These are phyloP conservation scores for Chelonia mydas DNA, from an alignment of 2,797 vertebrate species.

Conservation along the genomic window DNA sequence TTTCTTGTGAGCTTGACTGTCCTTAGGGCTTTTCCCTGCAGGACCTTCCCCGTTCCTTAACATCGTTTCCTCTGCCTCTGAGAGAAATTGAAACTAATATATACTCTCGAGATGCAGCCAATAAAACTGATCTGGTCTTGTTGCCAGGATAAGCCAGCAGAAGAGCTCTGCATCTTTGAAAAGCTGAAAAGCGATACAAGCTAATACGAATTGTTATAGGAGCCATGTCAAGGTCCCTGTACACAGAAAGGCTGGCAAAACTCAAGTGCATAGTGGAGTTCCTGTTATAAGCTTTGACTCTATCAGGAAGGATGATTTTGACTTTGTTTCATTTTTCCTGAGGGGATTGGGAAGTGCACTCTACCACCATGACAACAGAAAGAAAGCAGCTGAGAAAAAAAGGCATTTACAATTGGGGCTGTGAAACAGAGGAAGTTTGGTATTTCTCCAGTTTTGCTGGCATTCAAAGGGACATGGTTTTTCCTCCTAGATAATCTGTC, in stretches of 20 bases:
- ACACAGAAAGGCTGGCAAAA: background rate
- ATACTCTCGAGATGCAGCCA: background rate
- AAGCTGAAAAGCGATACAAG: background rate
- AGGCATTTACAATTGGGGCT: background rate
- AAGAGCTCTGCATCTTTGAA: background rate
- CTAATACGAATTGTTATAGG: background rate
- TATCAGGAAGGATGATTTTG: background rate
- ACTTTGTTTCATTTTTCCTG: background rate
- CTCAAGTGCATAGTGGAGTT: background rate
- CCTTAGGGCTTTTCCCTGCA: background rate
- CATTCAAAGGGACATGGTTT: background rate
- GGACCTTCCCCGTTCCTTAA: background rate
- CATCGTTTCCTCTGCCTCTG: background rate
- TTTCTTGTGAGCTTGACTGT: background rate
- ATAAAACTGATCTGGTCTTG: background rate
- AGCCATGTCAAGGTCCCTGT: background rate
- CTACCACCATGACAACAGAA: background rate
- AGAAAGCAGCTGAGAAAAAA: background rate
- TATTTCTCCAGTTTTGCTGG: background rate
- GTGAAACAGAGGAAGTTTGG: background rate
- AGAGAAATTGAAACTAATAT: background rate
- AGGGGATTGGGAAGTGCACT: background rate
- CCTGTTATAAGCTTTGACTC: background rate
- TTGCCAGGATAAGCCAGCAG: background rate
- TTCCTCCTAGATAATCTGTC: background rate